phyloP scores from a whole-genome alignment of 2,797 vertebrate species.

The Leptodactylus fallax region DNA sequence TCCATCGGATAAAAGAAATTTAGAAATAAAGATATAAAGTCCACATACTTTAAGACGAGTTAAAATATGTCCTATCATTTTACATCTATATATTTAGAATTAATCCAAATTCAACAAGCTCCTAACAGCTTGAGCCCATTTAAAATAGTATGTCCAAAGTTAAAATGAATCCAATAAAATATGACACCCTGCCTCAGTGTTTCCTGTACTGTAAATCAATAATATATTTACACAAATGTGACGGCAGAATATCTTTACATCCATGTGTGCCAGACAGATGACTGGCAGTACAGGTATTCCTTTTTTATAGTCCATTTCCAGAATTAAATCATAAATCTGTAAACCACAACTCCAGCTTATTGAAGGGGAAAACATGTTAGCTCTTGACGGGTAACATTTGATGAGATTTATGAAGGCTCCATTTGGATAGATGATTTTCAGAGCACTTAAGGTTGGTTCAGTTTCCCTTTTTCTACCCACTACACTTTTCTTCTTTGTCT shows the following conservation, averaged over 20 bases:
- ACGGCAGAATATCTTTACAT: background rate
- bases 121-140: background rate
- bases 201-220: slow-evolving; percentile 36
- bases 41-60: background rate
- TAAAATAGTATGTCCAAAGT: background rate
- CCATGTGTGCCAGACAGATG: slow-evolving; percentile 71
- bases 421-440: slow-evolving; percentile 83
- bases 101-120: background rate
- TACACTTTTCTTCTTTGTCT: slow-evolving; percentile 58
- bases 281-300: slow-evolving; percentile 78
- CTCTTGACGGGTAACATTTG: slow-evolving; percentile 80
- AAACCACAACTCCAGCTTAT: slow-evolving; percentile 76
- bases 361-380: slow-evolving; percentile 74
- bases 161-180: slow-evolving; percentile 14
- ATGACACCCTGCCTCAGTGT: background rate
- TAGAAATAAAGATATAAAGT: background rate
- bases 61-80: background rate
- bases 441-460: slow-evolving; percentile 80
- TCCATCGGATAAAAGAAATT: no score
- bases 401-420: slow-evolving; percentile 82
- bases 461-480: slow-evolving; percentile 75
- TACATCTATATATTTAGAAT: background rate
- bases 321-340: slow-evolving; percentile 83
- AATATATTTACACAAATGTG: slow-evolving; percentile 44
- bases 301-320: slow-evolving; percentile 81